Evolutionary conservation across 2,888 invertebrate species (phyloP).

Genomic region (Parelbella ahira): DNA sequence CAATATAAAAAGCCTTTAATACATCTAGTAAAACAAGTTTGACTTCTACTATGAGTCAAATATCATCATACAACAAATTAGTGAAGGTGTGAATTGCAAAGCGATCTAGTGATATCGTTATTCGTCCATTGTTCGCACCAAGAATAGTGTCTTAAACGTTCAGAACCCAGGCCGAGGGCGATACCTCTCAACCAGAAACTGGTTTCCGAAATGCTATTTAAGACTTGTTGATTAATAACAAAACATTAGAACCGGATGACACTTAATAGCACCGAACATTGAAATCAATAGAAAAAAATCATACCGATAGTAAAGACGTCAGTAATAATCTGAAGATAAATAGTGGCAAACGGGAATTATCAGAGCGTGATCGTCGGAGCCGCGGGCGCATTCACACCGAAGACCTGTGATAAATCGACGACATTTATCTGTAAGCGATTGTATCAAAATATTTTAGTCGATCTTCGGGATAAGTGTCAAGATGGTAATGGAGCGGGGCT

Average conservation of each 20-base stretch:
- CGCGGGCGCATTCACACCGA: conserved; percentile 43
- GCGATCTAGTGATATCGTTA: conserved; percentile 23
- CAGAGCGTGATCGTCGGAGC: conserved; percentile 44
- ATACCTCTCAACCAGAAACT: conserved; percentile 18
- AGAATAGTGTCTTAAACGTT: conserved; percentile 19
- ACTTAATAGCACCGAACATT: conserved; percentile 32
- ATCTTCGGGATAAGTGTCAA: conserved; percentile 69
- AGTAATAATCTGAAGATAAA: conserved; percentile 70
- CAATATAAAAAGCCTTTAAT: background rate
- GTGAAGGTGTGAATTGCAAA: conserved; percentile 20
- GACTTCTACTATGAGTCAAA: conserved; percentile 6
- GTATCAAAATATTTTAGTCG: conserved; percentile 77
- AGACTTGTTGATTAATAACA: conserved; percentile 34
- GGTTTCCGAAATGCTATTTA: conserved; percentile 22
- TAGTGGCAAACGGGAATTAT: conserved; percentile 60
- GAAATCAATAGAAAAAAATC: conserved; percentile 46
- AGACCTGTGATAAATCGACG: conserved; percentile 67
- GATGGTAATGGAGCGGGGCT: conserved; percentile 57
- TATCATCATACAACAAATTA: conserved; percentile 18
- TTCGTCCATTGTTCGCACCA: conserved; percentile 20
- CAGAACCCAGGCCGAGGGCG: conserved; percentile 19
- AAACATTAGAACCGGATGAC: conserved; percentile 52
- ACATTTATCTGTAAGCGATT: conserved; percentile 73
- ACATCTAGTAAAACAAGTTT: conserved; percentile 12
- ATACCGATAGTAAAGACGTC: conserved; percentile 62